Base-by-base conservation (phyloP, 2,113 vertebrate species). In the Tiliqua scincoides region DNA sequence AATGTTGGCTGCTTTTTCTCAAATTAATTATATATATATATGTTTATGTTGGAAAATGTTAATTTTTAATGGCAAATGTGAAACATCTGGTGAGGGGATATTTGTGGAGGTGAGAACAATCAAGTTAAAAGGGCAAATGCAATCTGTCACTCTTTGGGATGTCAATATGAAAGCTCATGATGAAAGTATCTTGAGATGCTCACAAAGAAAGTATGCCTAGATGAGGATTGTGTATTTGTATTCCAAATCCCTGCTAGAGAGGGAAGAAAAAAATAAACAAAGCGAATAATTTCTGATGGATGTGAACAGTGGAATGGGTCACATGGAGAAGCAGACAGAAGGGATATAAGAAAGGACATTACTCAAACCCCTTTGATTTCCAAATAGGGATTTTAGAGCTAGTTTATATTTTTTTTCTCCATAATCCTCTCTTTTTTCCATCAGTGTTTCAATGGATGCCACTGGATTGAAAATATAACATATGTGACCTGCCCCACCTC, bases 211-310 rank as follows among this genome's bases (percentile, higher is more conserved):
- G 32, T 85, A 85, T 83, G 74, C 88, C 7, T 21, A 87, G 89
- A 85, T 88, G 30, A 85, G 61, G 72, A 37, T 37, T 35, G 83
- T 79, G 68, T 77, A 91, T 82, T 90, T 88, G 61, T 89, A 5
- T 43, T 73, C 21, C 71, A 65, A 65, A 65, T 65, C 27, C 11
- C 9, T 48, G 7, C 8, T 23, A 73, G 71, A 8, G 35, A 7
- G 10, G 43, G 20, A 43, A 73, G 35, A 9, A 35, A 71, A n/a
- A 37, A 71, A 71, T 18, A 48, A 48, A 48, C 8, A 8, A 37
- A 20, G 17, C n/a, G 35, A 35, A 17, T 32, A 71, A 37, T 71
- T 71, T 15, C n/a, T 71, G 17, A 17, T 71, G 32, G 4, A 48
- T 48, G 71, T 11, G 6, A 35, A 52, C 1, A 52, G 14, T 30